phyloP scores from a whole-genome alignment of 2,797 vertebrate genomes.

The Leptatherina wallacei region DNA sequence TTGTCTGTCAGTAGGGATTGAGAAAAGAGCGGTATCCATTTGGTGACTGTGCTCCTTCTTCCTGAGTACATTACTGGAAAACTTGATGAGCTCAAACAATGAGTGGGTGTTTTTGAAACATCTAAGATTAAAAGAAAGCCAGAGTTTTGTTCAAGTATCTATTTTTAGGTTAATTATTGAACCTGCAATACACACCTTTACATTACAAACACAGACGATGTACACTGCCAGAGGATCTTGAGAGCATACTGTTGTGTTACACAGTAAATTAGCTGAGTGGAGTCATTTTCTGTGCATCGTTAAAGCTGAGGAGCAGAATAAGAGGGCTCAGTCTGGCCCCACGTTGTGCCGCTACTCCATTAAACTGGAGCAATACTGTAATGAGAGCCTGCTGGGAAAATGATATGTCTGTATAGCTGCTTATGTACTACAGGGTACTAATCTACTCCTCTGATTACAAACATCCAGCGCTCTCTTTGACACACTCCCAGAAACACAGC shows the following conservation, averaged over 20 bases:
- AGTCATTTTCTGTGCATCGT: conserved; percentile 66
- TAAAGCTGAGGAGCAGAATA: conserved; percentile 67
- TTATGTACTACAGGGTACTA: conserved; percentile 79
- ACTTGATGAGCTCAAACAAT: conserved; percentile 57
- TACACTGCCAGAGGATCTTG: conserved; percentile 17
- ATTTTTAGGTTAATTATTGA: conserved; percentile 65
- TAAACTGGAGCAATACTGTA: conserved; percentile 75
- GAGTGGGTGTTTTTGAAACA: conserved; percentile 43
- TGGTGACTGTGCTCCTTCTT: conserved; percentile 49
- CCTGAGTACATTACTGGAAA: conserved; percentile 41
- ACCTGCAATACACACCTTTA: conserved; percentile 30
- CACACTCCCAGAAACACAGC: conserved; percentile 60
- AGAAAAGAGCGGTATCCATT: conserved; percentile 38
- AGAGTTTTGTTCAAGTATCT: conserved; percentile 50
- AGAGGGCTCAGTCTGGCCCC: conserved; percentile 71
- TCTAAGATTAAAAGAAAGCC: conserved; percentile 39
- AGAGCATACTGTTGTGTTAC: conserved; percentile 42
- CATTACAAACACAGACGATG: conserved; percentile 3
- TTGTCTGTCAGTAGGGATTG: conserved; percentile 63
- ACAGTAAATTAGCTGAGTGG: conserved; percentile 57
- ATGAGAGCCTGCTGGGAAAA: conserved; percentile 84
- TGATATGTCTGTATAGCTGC: conserved; percentile 77
- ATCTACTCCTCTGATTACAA: conserved; percentile 83
- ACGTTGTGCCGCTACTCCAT: conserved; percentile 65
- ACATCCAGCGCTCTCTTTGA: conserved; percentile 68